A percentile compares a stretch with the other conserved stretches of the same genome.
These are phyloP conservation scores for Mythimna pallens DNA, from an alignment of 2,888 invertebrate species.

Conservation along the genomic window DNA sequence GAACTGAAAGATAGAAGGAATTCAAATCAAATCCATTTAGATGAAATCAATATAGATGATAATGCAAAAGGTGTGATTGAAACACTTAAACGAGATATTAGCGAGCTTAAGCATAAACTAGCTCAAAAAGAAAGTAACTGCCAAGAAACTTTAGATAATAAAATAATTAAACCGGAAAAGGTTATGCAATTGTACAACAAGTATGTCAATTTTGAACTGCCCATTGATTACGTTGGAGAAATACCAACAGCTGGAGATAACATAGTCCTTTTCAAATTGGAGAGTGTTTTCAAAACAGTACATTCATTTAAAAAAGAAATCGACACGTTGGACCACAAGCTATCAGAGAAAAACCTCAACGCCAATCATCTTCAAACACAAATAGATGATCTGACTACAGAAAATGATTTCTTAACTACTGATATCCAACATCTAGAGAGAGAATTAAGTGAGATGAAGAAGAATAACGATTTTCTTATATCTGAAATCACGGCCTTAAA, in stretches of 20 bases:
- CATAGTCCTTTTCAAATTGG: slow-evolving; percentile 84
- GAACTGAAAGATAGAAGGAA: slow-evolving; percentile 79
- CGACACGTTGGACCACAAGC: slow-evolving; percentile 89
- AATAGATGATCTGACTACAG: slow-evolving; percentile 89
- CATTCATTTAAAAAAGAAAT: slow-evolving; percentile 91
- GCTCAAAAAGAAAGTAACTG: slow-evolving; percentile 73
- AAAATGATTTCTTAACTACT: slow-evolving; percentile 87
- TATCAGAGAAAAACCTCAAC: slow-evolving; percentile 90
- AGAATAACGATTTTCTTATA: slow-evolving; percentile 93
- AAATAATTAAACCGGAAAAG: slow-evolving; percentile 80
- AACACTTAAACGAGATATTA: slow-evolving; percentile 86
- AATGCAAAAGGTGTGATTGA: slow-evolving; percentile 89
- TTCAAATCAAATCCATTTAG: slow-evolving; percentile 78
- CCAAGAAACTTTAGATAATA: slow-evolving; percentile 72
- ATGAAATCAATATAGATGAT: slow-evolving; percentile 88
- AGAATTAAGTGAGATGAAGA: slow-evolving; percentile 92
- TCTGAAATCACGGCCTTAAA: slow-evolving; percentile 92
- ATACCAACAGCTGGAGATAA: slow-evolving; percentile 83
- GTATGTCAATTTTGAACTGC: slow-evolving; percentile 87
- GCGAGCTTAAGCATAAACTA: slow-evolving; percentile 82
- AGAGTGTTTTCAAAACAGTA: slow-evolving; percentile 89
- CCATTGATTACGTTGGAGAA: slow-evolving; percentile 86
- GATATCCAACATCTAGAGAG: slow-evolving; percentile 90
- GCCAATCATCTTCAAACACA: slow-evolving; percentile 88
- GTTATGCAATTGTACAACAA: slow-evolving; percentile 86